Percentiles rank a stretch among this genome's conserved stretches.
These are phyloP conservation scores for Elephas maximus DNA, from an alignment of 2,113 vertebrate genomes.

Conservation along the genomic window DNA sequence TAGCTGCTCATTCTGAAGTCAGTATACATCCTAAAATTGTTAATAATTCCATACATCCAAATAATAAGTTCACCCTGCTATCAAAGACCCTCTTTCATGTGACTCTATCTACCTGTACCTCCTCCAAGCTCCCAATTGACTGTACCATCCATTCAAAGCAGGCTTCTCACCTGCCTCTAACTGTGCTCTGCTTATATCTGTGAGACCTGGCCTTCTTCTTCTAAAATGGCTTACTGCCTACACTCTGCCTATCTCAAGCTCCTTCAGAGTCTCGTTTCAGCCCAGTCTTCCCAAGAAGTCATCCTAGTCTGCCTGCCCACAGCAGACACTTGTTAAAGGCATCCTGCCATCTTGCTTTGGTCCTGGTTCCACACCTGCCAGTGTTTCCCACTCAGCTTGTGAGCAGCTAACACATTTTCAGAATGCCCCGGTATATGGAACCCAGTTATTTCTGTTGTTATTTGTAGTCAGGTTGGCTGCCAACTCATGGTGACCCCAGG, in stretches of 20 bases:
- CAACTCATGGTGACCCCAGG: not conserved
- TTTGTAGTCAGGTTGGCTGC: not conserved
- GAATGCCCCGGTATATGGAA: not conserved
- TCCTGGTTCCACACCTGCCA: not conserved
- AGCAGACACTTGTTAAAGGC: not conserved
- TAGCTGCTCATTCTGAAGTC: not conserved
- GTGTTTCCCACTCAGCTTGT: not conserved
- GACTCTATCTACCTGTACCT: not conserved
- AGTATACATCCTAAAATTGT: not conserved
- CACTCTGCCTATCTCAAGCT: not conserved
- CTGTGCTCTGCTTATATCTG: not conserved
- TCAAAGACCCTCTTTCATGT: not conserved
- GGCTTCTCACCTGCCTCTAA: not conserved
- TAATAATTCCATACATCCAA: not conserved
- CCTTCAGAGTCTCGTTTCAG: not conserved
- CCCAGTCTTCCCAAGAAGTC: not conserved
- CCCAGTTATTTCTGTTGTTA: not conserved
- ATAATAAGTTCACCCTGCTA: not conserved
- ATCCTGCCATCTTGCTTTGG: not conserved
- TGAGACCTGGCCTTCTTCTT: not conserved
- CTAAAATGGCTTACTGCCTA: not conserved
- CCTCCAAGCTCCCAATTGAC: not conserved
- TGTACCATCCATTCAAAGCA: not conserved
- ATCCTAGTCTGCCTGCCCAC: not conserved
- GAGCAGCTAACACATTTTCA: not conserved